phyloP scores from a whole-genome alignment of 2,888 invertebrate genomes.

The Drosophila anomelani region DNA sequence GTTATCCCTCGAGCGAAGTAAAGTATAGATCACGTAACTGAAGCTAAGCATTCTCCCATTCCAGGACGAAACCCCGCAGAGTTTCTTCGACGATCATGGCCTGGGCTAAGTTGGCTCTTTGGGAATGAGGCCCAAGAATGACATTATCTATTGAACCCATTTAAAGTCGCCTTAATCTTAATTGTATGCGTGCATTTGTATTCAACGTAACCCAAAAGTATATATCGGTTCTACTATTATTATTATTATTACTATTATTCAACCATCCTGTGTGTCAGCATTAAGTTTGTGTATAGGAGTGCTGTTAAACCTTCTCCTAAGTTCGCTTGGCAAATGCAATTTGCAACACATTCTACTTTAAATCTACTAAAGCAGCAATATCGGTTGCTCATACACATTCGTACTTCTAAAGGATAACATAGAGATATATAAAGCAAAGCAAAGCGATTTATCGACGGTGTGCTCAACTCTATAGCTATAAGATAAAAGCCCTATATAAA shows the following conservation, averaged over 20 bases:
- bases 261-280: slow-evolving; percentile 32
- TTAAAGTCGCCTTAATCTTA: slow-evolving; percentile 73
- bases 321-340: slow-evolving; percentile 48
- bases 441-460: slow-evolving; percentile 45
- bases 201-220: slow-evolving; percentile 57
- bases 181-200: slow-evolving; percentile 61
- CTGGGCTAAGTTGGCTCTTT: slow-evolving; percentile 89
- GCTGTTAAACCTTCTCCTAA: slow-evolving; percentile 28
- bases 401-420: slow-evolving; percentile 31
- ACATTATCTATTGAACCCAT: slow-evolving; percentile 41
- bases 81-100: slow-evolving; percentile 99
- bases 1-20: slow-evolving; percentile 3
- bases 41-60: slow-evolving; percentile 78
- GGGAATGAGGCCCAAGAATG: slow-evolving; percentile 18
- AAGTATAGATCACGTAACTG: slow-evolving; percentile 31
- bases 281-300: slow-evolving; percentile 20
- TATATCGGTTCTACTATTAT: slow-evolving; percentile 30
- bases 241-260: slow-evolving; percentile 25
- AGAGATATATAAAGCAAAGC: slow-evolving; percentile 22
- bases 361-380: slow-evolving; percentile 34
- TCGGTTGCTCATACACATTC: slow-evolving; percentile 39
- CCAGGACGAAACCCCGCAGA: slow-evolving; percentile 99
- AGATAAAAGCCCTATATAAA: slow-evolving; percentile 30
- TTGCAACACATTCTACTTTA: slow-evolving; percentile 41
- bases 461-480: slow-evolving; percentile 63